Percentiles rank a stretch among this genome's conserved stretches.
Conservation (phyloP, 92 coral and sea anemone species). For the Parazoanthus swiftii region DNA sequence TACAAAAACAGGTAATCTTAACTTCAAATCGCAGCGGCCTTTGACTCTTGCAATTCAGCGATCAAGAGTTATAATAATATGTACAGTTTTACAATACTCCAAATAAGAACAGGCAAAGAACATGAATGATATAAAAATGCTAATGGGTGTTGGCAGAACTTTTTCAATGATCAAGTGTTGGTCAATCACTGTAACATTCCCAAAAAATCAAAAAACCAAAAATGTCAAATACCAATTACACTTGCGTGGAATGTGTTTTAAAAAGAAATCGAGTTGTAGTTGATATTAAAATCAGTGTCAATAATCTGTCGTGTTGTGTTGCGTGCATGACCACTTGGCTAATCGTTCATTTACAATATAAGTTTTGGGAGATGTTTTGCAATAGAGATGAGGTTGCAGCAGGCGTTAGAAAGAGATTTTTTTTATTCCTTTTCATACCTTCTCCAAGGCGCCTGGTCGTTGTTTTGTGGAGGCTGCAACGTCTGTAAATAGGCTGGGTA, state of each 20-base stretch:
- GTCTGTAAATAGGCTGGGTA: slow-evolving; percentile 69
- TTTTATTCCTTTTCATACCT: slow-evolving; percentile 49
- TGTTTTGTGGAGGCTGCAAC: slow-evolving; percentile 77
- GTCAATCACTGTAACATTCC: slow-evolving; percentile 4
- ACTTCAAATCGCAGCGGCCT: background rate
- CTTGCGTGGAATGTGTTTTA: background rate
- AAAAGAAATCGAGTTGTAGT: slow-evolving; percentile 1
- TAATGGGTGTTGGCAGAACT: slow-evolving; percentile 38
- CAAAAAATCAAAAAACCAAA: slow-evolving; percentile 7
- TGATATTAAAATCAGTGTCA: slow-evolving; percentile 25
- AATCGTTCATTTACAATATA: slow-evolving; percentile 21
- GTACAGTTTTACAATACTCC: background rate
- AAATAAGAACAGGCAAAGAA: background rate
- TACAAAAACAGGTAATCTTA: background rate
- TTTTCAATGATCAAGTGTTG: background rate
- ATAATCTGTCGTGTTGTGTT: background rate
- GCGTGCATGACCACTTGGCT: slow-evolving; percentile 32
- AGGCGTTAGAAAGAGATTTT: background rate
- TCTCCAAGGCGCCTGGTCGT: slow-evolving; percentile 75
- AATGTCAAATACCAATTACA: background rate
- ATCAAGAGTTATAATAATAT: background rate
- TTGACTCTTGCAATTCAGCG: background rate
- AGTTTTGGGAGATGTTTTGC: background rate
- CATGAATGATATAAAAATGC: background rate
- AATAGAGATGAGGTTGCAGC: background rate